Base-by-base conservation (phyloP, 2,113 vertebrate genomes). In the Rhea americana region DNA sequence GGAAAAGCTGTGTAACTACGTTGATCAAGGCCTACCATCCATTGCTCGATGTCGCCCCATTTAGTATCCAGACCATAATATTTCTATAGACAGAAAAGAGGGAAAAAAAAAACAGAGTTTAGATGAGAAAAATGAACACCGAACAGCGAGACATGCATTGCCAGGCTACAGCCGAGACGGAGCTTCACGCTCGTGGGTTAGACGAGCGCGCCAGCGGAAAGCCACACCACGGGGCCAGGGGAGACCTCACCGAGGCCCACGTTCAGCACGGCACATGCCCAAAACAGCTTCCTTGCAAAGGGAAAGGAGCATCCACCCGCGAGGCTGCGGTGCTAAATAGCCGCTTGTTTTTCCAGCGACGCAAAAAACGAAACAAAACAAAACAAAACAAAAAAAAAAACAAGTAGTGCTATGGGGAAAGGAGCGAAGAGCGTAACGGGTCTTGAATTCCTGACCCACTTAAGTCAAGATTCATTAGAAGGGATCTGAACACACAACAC, bases 1-100 rank as follows among this genome's bases (percentile, higher is more conserved):
- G 3, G 50, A 35, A 59, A 93, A 82, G 62, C 3, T 71, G 66
- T 41, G 77, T 30, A 85, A 72, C 82, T 86, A 85, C 3, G 26
- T 72, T 55, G 96, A 79, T 84, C 78, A 70, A 96, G 76, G 97
- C 98, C 96, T 99, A 99, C 99, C 99, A 99, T 99, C 99, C 99
- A 99, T 51, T 99, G 99, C 93, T 99, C 99, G 98, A 99, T 99
- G 98, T 99, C 98, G 71, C 98, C 99, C 98, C 99, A 99, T 94
- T 99, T 99, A 97, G 97, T 97, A 95, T 99, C 99, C 97, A 97
- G 96, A 97, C 99, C 99, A 94, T 99, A 99, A 97, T 99, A 99
- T 96, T 99, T 99, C 99, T 99, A 96, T 6, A 97, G 95, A 96
- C 92, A 95, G 95, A 97, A 97, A 87, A 95, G 25, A 96, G 91